Base-by-base conservation (phyloP, 2,888 invertebrate species). In the Glaucopsyche alexis region DNA sequence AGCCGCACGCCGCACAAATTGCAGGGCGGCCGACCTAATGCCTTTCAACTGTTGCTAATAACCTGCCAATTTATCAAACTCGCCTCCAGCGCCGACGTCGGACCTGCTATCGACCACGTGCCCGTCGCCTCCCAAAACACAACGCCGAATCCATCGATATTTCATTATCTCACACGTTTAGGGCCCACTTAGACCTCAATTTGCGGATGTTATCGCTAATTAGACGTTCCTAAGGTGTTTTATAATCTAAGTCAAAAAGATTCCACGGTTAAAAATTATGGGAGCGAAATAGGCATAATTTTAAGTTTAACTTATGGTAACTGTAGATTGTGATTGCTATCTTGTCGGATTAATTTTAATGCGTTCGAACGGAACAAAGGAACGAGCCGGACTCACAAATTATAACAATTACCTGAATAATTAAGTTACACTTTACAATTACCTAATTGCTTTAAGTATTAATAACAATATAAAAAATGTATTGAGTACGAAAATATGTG, bases 11-110 rank as follows among this genome's bases (percentile, higher is more conserved):
- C 84, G 83, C 86, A 80, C 89, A 92, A 93, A 93, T 93, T 93
- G 91, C 90, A 92, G 92, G 89, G 90, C 90, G 84, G 90, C 85
- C 83, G 79, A 85, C 89, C 92, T 92, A 91, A 92, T 92, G 91
- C 90, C 91, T 92, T 92, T 93, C 93, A 93, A 93, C 92, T 93
- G 92, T 88, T 93, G 89, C 92, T 92, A 92, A 93, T 92, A 91
- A 89, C 91, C 92, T 91, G 92, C 89, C 93, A 91, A 93, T 93
- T 91, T 90, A 93, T 93, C 91, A 91, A 90, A 87, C 81, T 85
- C 80, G 87, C 88, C 88, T 80, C 81, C 82, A 84, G 88, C 87
- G 66, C 72, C 72, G 67, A 16, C 67, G 72, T 42, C 50, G 64
- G 47, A 40, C 65, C 71, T 71, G 55, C 42, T 60, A 19, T 71